These are phyloP conservation scores for Chrysolina americana DNA, from an alignment of 2,888 invertebrate species.

Conservation along the genomic window DNA sequence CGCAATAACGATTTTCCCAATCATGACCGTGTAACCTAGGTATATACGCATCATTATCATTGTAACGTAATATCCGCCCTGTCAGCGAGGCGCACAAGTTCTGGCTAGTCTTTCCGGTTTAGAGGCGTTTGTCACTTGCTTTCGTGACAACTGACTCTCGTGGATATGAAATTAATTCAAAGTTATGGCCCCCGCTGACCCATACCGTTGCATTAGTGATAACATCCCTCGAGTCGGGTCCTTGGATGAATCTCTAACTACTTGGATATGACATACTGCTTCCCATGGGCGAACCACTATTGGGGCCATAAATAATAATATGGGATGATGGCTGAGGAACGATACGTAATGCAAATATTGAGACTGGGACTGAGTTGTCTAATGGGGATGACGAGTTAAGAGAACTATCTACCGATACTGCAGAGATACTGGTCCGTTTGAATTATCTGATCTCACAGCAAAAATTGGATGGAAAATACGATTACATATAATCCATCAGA, in stretches of 20 bases:
- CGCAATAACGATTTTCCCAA: slow-evolving; percentile 52
- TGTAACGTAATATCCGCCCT: slow-evolving; percentile 61
- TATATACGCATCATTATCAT: slow-evolving; percentile 59
- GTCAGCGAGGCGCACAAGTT: slow-evolving; percentile 62
- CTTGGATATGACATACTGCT: slow-evolving; percentile 23
- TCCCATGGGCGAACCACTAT: slow-evolving; percentile 4
- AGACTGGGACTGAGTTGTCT: not conserved
- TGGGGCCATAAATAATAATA: slow-evolving; percentile 8
- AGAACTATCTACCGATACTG: too few relatives aligned
- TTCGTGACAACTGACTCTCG: slow-evolving; percentile 62
- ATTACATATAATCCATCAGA: too few relatives aligned
- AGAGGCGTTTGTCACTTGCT: slow-evolving; percentile 63
- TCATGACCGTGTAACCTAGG: slow-evolving; percentile 46
- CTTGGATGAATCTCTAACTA: slow-evolving; percentile 24
- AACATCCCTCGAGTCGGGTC: slow-evolving; percentile 1
- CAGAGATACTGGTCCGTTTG: too few relatives aligned
- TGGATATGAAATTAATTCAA: slow-evolving; percentile 59
- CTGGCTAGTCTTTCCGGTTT: slow-evolving; percentile 62
- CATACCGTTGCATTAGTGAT: slow-evolving; percentile 26
- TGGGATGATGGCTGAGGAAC: not conserved
- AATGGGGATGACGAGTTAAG: not conserved
- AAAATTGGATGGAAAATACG: too few relatives aligned
- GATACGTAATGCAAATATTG: not conserved
- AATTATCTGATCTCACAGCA: too few relatives aligned
- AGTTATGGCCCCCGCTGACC: slow-evolving; percentile 34